Evolutionary conservation across 2,888 invertebrate genomes (phyloP), one percentile per base, ranked within the genome.

Genomic region (Periphyllus acericola): DNA sequence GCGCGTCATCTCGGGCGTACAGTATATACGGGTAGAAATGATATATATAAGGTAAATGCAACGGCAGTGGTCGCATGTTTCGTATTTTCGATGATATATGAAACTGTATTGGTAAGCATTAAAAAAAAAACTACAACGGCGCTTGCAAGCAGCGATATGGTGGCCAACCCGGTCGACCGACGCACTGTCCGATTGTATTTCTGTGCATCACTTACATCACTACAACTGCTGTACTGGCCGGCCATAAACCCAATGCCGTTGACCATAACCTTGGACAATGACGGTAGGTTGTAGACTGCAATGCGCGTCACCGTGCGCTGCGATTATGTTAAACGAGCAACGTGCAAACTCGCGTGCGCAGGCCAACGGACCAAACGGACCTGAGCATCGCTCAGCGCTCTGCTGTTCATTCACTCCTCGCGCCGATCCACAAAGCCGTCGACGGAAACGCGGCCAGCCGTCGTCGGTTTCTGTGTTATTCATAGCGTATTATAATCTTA

Each of bases 261-360:
- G 60, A 86, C 79, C 86, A 86, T 86, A 79, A 86, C 86, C 86
- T 86, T 86, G 29, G 86, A 55, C 79, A 86, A 86, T 79, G 55
- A 34, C n/a, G 25, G 9, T 25, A 60, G 55, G 3, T 29, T n/a
- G 60, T 4, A 60, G 25, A 72, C 74, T 14, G 8, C 46, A 46
- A 32, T 32, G 68, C 25, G 66, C 32, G 40, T 40, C 52, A 52
- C n/a, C 25, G 40, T 46, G 46, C 14, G 8, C 32, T n/a, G 11
- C 25, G n/a, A 36, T 75, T 75, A 40, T 60, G 25, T 29, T n/a
- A 25, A 34, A 66, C 80, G 80, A 55, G 60, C 36, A 46, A 11
- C 46, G 14, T 36, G 19, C 11, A 21, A 32, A 29, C 29, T 60
- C 1, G 40, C 29, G 29, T 60, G 60, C 55, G 1, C 55, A 19